These are phyloP conservation scores for Sitophilus oryzae DNA, from an alignment of 1,140 invertebrate genomes.

Conservation along the genomic window DNA sequence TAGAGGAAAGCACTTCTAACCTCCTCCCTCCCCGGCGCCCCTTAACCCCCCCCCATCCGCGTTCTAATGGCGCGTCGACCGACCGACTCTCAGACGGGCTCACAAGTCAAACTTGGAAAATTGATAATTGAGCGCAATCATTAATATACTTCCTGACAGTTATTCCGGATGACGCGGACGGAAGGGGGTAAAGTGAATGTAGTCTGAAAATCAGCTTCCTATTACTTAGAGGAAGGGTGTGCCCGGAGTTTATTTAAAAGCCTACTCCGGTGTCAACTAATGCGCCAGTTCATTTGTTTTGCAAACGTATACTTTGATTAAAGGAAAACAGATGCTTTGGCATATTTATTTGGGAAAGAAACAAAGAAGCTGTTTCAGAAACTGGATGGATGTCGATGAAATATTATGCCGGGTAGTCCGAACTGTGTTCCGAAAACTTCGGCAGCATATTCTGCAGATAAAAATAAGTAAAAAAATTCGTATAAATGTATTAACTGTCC, in stretches of 20 bases:
- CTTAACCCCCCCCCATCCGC: background rate
- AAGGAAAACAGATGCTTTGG: background rate
- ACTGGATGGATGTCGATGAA: conserved; percentile 5
- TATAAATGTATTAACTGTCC: no score
- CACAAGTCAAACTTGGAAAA: conserved; percentile 25
- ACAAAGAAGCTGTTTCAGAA: conserved; percentile 12
- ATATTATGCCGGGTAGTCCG: background rate
- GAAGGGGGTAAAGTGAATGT: no score
- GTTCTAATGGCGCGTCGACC: conserved; percentile 18
- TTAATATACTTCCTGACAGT: conserved; percentile 25
- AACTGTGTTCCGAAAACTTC: no score
- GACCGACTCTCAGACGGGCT: conserved; percentile 5
- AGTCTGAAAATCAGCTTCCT: background rate
- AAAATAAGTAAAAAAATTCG: no score
- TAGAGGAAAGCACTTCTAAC: conserved; percentile 29
- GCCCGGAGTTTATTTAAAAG: conserved; percentile 3
- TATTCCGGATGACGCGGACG: conserved; percentile 6
- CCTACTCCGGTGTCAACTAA: no score
- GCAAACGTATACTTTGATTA: background rate
- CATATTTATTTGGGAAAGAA: no score
- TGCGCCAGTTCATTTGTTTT: background rate
- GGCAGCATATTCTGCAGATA: no score
- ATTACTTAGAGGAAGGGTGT: background rate
- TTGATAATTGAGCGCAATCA: conserved; percentile 29
- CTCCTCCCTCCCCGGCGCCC: conserved; percentile 3